Percentiles rank a stretch among this genome's conserved stretches.
phyloP scores from a whole-genome alignment of 2,888 invertebrate genomes.

The Erebia aethiops region DNA sequence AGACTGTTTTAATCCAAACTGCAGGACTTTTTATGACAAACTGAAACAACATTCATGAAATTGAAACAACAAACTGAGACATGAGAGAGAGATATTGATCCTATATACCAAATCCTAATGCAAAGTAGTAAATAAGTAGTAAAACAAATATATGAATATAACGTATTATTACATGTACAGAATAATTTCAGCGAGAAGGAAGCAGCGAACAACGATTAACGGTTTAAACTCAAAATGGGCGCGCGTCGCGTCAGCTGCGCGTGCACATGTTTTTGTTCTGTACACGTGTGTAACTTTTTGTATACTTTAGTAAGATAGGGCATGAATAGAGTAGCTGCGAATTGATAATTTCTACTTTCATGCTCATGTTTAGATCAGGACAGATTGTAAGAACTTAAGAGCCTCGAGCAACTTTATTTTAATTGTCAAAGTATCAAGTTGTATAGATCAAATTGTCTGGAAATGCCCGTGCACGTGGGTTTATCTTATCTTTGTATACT shows the following conservation, averaged over 20 bases:
- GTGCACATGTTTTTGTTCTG: constrained; percentile 21
- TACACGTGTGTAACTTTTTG: constrained; percentile 17
- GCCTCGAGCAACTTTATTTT: too few relatives aligned
- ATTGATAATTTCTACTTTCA: not conserved
- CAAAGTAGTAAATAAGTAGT: too few relatives aligned
- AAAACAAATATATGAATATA: not conserved
- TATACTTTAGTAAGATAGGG: constrained; percentile 5
- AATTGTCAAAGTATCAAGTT: too few relatives aligned
- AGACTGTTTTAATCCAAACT: not conserved
- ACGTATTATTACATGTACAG: constrained; percentile 1
- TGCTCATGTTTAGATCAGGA: not conserved
- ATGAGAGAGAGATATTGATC: too few relatives aligned
- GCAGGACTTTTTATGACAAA: too few relatives aligned
- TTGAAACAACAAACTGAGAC: too few relatives aligned
- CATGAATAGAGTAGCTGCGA: constrained; percentile 5
- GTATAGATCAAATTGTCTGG: too few relatives aligned
- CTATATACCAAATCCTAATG: too few relatives aligned
- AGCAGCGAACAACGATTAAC: constrained; percentile 22
- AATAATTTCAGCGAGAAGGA: constrained; percentile 2
- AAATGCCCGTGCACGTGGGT: too few relatives aligned
- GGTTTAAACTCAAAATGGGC: constrained; percentile 22
- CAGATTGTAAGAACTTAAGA: too few relatives aligned
- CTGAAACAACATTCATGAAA: too few relatives aligned
- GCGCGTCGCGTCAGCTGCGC: constrained; percentile 13
- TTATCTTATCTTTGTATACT: too few relatives aligned